These are phyloP conservation scores for Caenorhabditis angaria DNA, from an alignment of 2,888 invertebrate genomes.

Conservation along the genomic window DNA sequence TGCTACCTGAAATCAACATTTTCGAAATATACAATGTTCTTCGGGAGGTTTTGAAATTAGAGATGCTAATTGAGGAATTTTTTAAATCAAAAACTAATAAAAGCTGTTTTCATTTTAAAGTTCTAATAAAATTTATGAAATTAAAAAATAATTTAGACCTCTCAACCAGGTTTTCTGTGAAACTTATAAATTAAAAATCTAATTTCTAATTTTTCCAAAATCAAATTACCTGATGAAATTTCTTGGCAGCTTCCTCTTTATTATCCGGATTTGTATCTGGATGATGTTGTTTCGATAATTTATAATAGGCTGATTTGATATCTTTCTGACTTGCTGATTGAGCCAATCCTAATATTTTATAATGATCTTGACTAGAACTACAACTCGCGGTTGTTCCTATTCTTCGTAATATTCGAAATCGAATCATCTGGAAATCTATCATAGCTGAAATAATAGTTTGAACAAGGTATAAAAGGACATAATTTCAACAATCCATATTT, in stretches of 20 bases:
- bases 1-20: conserved; percentile 48
- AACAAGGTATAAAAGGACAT: too few relatives aligned
- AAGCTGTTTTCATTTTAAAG: background rate
- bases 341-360: conserved; percentile 58
- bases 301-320: conserved; percentile 68
- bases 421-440: background rate
- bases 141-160: too few relatives aligned
- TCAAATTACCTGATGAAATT: conserved; percentile 61
- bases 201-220: background rate
- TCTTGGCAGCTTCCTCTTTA: conserved; percentile 58
- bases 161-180: too few relatives aligned
- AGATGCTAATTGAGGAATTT: too few relatives aligned
- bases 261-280: conserved; percentile 65
- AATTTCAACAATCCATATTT: too few relatives aligned
- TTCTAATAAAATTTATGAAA: too few relatives aligned
- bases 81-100: background rate
- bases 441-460: conserved; percentile 9
- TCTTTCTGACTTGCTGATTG: conserved; percentile 57
- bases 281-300: conserved; percentile 68
- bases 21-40: background rate
- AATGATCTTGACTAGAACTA: conserved; percentile 45
- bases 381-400: conserved; percentile 15
- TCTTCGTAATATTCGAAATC: background rate
- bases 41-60: too few relatives aligned
- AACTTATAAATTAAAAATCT: conserved; percentile 7